These are phyloP conservation scores for Parotia lawesii DNA, from an alignment of 2,113 vertebrate genomes.

Conservation along the genomic window DNA sequence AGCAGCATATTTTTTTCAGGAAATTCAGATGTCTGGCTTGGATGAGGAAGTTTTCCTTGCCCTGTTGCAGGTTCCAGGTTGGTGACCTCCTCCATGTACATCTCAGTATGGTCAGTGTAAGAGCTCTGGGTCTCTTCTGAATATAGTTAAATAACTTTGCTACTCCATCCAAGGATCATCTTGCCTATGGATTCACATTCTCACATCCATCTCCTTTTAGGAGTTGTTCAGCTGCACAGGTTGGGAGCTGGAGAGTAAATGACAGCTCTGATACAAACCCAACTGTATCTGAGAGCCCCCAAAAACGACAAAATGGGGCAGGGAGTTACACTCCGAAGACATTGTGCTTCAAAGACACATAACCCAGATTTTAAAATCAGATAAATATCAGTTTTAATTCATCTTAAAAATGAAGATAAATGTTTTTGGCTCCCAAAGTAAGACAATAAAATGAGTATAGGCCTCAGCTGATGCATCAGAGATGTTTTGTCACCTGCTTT, in stretches of 20 bases:
- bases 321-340: neutral
- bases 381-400: neutral
- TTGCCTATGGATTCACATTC: neutral
- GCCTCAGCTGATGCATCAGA: neutral
- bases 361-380: neutral
- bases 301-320: neutral
- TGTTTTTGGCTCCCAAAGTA: neutral
- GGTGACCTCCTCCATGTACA: neutral
- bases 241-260: neutral
- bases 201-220: neutral
- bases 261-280: neutral
- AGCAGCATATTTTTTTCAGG: neutral
- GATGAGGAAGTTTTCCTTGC: neutral
- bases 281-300: neutral
- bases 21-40: neutral
- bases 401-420: neutral
- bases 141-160: neutral
- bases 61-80: neutral
- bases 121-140: neutral
- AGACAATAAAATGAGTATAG: neutral
- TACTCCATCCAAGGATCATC: neutral
- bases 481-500: neutral
- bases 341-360: neutral
- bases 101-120: neutral
- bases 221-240: neutral